Evolutionary conservation across 2,888 invertebrate species (phyloP).

Genomic region (Brachypalpus laphriformis): DNA sequence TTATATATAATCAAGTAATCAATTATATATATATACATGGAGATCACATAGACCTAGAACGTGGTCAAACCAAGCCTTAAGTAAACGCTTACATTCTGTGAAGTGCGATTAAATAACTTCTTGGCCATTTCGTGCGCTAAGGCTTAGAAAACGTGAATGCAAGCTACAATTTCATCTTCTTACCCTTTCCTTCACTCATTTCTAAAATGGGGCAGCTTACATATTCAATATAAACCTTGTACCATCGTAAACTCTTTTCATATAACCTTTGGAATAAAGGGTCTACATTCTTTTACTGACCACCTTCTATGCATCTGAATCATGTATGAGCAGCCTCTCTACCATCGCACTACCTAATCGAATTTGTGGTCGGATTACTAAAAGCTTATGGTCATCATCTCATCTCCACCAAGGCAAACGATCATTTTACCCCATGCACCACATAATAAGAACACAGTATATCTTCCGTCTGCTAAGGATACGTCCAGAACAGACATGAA

Average conservation of each 20-base stretch:
- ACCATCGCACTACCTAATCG: conserved; percentile 26
- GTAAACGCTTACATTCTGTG: too few species aligned
- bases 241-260: neutral
- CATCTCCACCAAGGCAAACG: conserved; percentile 52
- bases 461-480: conserved; percentile 12
- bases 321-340: neutral
- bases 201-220: neutral
- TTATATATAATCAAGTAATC: too few species aligned
- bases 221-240: neutral
- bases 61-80: too few species aligned
- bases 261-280: neutral
- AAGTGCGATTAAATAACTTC: too few species aligned
- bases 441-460: conserved; percentile 12
- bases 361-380: conserved; percentile 51
- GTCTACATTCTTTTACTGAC: conserved; percentile 1
- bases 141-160: too few species aligned
- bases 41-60: too few species aligned
- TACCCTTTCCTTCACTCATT: neutral
- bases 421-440: conserved; percentile 20
- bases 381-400: conserved; percentile 65
- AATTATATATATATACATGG: too few species aligned
- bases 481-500: conserved; percentile 53
- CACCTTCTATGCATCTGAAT: conserved; percentile 9
- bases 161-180: too few species aligned
- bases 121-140: too few species aligned